Evolutionary conservation across 1,140 invertebrate species (phyloP), one percentile per base, ranked within the genome.

Genomic region (Hermatobates lingyangjiaoensis): DNA sequence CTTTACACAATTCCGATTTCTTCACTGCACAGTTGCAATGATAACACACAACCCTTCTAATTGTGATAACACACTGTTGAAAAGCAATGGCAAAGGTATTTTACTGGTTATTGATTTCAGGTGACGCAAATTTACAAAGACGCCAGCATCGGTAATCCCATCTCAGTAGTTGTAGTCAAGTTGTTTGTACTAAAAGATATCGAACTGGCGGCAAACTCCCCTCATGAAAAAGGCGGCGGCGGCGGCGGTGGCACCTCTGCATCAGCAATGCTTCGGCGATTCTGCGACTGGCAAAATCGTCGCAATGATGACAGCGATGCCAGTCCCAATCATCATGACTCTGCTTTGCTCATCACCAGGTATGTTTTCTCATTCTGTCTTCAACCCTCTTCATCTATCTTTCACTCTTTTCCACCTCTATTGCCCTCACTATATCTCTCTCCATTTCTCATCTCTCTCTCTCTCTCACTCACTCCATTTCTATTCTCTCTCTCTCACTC

Each of bases 111-210:
- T 15, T 12, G n/a, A n/a, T 60, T 58, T 15, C 58, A 83, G 79
- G 80, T 83, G 5, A 74, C 81, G 4, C 70, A 78, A 26, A 77
- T 90, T 52, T 90, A 80, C 64, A 79, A 81, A 55, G 81, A 89
- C 61, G 74, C 79, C 3, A 82, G 78, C 27, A 81, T 90, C 53
- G 83, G 86, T 3, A 87, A 88, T 63, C 75, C 80, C 1, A 76
- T 90, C 39, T 81, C 75, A 57, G 76, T 90, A 26, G 74, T 81
- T 0, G 74, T 91, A 7, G 77, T 84, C 4, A 77, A 81, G 52
- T 54, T 78, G 10, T 73, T 82, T 38, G 62, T 79, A 15, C 65
- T 77, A 15, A 66, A 77, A 27, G 66, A 73, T 23, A 64, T 75
- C 21, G 59, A 69, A n/a, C 68, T 74, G 27, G 65, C 63, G 2